These are phyloP conservation scores for Parotia lawesii DNA, from an alignment of 2,113 vertebrate genomes.

Conservation along the genomic window DNA sequence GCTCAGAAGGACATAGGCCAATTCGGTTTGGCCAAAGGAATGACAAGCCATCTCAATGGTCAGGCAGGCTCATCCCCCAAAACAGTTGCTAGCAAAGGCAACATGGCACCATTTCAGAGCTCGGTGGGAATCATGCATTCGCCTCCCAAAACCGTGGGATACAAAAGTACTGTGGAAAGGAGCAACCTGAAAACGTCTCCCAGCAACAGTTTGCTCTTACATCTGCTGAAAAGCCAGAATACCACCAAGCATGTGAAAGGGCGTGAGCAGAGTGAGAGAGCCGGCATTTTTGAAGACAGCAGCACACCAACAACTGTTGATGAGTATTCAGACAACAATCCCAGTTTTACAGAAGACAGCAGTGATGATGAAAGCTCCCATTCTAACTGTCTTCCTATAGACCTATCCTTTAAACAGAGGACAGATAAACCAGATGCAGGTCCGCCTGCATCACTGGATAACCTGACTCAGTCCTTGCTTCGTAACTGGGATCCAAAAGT, in stretches of 20 bases:
- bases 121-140: conserved; percentile 69
- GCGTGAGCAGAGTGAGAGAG: conserved; percentile 80
- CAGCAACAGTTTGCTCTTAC: conserved; percentile 91
- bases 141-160: conserved; percentile 72
- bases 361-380: conserved; percentile 94
- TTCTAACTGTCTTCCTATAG: conserved; percentile 94
- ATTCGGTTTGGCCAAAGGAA: conserved; percentile 75
- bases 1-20: conserved; percentile 80
- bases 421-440: conserved; percentile 70
- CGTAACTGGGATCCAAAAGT: conserved; percentile 92
- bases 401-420: conserved; percentile 89
- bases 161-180: conserved; percentile 83
- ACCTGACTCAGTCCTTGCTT: conserved; percentile 89
- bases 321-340: conserved; percentile 89
- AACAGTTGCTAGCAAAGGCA: conserved; percentile 72
- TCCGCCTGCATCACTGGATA: conserved; percentile 83
- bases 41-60: conserved; percentile 79
- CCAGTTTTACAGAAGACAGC: conserved; percentile 89
- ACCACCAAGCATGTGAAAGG: conserved; percentile 81
- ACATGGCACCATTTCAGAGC: conserved; percentile 71
- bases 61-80: conserved; percentile 81
- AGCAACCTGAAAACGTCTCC: conserved; percentile 81
- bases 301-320: conserved; percentile 88
- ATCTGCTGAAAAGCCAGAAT: conserved; percentile 94
- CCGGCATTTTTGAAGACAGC: conserved; percentile 77